phyloP scores from a whole-genome alignment of 1,140 invertebrate species.

The Oscheius sp. region DNA sequence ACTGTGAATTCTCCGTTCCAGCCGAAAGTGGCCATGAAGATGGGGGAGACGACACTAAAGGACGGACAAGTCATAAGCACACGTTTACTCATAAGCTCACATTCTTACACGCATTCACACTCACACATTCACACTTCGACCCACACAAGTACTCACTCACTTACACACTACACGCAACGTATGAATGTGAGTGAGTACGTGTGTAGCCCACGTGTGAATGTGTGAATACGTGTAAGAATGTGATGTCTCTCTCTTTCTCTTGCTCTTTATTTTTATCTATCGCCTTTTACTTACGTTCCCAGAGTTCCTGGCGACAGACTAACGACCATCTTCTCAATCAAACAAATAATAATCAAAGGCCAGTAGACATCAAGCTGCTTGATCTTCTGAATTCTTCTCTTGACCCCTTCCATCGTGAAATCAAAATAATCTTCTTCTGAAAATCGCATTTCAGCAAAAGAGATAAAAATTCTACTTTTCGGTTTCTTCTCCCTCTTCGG shows the following conservation, averaged over 20 bases:
- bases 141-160: too few species aligned
- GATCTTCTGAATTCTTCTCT: constrained; percentile 16
- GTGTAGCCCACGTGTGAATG: too few species aligned
- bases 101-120: too few species aligned
- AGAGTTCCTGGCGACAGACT: constrained; percentile 6
- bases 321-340: constrained; percentile 13
- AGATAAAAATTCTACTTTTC: background rate
- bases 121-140: too few species aligned
- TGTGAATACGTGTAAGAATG: too few species aligned
- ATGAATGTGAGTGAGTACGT: too few species aligned
- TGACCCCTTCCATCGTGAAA: constrained; percentile 14
- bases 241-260: too few species aligned
- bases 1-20: constrained; percentile 22
- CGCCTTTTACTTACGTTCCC: constrained; percentile 6
- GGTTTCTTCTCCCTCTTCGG: constrained; percentile 14
- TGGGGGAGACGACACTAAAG: constrained; percentile 8
- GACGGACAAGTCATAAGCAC: background rate
- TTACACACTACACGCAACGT: too few species aligned
- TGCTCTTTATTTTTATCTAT: background rate
- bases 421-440: constrained; percentile 10
- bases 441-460: background rate
- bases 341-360: constrained; percentile 7
- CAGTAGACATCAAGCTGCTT: constrained; percentile 5
- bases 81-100: too few species aligned
- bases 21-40: constrained; percentile 24